Evolutionary conservation across 92 coral and sea anemone genomes (phyloP).

Genomic region (Anthopleura xanthogrammica): DNA sequence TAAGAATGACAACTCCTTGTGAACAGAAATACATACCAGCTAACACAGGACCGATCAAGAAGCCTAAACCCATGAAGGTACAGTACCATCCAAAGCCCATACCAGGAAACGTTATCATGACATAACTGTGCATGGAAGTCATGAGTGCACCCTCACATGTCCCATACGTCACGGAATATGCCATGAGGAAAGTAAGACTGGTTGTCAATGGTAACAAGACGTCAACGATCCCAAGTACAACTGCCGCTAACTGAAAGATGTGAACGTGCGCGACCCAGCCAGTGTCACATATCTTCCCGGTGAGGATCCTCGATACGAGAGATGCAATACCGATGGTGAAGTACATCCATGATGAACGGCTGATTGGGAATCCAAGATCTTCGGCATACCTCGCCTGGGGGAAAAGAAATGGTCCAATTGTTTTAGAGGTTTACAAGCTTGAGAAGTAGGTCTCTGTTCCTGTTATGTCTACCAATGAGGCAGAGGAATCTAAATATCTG

Average conservation of each 20-base stretch:
- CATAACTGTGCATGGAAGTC: background rate
- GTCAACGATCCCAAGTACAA: background rate
- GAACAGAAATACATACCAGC: constrained; percentile 9
- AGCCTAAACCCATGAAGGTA: background rate
- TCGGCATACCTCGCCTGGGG: constrained; percentile 24
- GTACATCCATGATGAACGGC: constrained; percentile 24
- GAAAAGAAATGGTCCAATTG: no score
- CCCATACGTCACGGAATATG: constrained; percentile 18
- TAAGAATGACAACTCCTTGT: background rate
- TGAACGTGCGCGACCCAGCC: constrained; percentile 3
- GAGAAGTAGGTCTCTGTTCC: no score
- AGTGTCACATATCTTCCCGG: constrained; percentile 18
- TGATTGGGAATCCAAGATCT: constrained; percentile 4
- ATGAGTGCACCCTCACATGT: background rate
- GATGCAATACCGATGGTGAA: background rate
- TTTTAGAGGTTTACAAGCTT: background rate
- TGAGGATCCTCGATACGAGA: background rate
- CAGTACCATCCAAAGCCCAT: constrained; percentile 19
- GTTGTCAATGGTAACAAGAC: background rate
- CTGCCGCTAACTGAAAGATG: constrained; percentile 4
- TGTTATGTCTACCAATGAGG: no score
- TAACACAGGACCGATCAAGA: background rate
- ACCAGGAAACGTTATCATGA: background rate
- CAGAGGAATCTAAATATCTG: no score
- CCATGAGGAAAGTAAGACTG: background rate